A percentile compares a stretch with the other conserved stretches of the same genome.
phyloP scores from a whole-genome alignment of 2,888 invertebrate species.

The Lampropteryx suffumata region DNA sequence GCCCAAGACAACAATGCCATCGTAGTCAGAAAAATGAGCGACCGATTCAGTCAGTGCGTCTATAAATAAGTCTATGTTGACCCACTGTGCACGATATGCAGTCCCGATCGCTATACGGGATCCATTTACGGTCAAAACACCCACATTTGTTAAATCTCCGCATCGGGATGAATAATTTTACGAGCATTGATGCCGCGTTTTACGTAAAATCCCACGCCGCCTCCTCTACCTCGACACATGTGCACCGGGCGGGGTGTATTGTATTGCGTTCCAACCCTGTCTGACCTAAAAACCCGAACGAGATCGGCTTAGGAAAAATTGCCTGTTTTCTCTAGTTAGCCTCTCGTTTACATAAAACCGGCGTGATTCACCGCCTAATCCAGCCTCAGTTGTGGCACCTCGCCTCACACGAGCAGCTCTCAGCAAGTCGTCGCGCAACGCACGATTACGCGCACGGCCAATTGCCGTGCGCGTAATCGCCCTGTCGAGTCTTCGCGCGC shows the following conservation, averaged over 20 bases:
- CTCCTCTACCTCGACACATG: background rate
- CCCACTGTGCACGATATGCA: background rate
- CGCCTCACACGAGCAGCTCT: background rate
- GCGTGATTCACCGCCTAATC: background rate
- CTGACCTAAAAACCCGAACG: background rate
- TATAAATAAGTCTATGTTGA: background rate
- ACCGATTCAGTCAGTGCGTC: background rate
- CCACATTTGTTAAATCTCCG: background rate
- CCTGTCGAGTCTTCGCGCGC: background rate
- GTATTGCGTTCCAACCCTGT: background rate
- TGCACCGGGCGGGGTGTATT: background rate
- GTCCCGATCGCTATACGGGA: background rate
- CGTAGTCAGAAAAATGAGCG: background rate
- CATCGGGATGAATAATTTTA: background rate
- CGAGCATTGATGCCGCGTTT: background rate
- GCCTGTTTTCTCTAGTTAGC: background rate
- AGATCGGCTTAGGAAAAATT: background rate
- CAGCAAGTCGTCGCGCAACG: background rate
- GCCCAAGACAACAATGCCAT: background rate
- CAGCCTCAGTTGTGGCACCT: background rate
- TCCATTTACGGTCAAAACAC: background rate
- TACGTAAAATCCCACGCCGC: background rate
- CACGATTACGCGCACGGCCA: background rate
- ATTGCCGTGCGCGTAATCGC: background rate
- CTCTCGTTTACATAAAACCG: constrained; percentile 2